Evolutionary conservation across 2,113 vertebrate genomes (phyloP).

Genomic region (cat (Felis catus)): F.catus_Fca126_mat1.0 CM031421.1:25018001-25018500

Average conservation of each 20-base stretch:
- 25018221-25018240: neutral
- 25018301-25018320: neutral
- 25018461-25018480: neutral
- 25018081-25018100: neutral
- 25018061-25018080: neutral
- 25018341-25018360: fast-evolving
- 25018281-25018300: neutral
- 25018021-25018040: neutral
- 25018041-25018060: conserved; percentile 20
- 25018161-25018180: neutral
- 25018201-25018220: neutral
- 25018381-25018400: neutral
- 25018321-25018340: neutral
- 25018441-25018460: neutral
- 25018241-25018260: neutral
- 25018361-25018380: neutral
- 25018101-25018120: neutral
- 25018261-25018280: neutral
- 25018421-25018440: neutral
- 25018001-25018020: neutral
- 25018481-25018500: neutral
- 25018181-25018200: neutral
- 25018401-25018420: neutral
- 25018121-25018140: neutral
- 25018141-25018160: neutral